Evolutionary conservation across 1,140 invertebrate species (phyloP).

Genomic region (Pseudomyrmex gracilis): DNA sequence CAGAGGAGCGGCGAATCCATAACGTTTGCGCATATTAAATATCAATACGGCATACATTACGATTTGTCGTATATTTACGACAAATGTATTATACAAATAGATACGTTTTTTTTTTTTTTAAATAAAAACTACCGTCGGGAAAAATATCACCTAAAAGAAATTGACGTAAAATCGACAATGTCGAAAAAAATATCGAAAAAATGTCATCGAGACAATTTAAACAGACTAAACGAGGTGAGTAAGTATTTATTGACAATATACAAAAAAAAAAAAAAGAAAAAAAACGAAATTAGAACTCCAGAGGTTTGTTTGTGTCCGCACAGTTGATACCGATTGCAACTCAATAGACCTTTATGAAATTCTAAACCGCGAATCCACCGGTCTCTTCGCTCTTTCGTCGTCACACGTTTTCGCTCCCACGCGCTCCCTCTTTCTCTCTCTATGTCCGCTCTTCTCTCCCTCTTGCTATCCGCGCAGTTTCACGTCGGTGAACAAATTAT

Average conservation of each 20-base stretch:
- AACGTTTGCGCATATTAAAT: not conserved
- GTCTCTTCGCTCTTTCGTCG: slow-evolving; percentile 31
- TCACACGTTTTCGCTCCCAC: slow-evolving; percentile 38
- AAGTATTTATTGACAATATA: not conserved
- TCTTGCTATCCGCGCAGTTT: slow-evolving; percentile 8
- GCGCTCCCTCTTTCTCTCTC: not conserved
- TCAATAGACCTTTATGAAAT: slow-evolving; percentile 59
- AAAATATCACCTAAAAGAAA: not conserved
- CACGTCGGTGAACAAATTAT: slow-evolving; percentile 58
- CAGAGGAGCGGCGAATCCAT: not conserved
- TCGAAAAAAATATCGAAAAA: not conserved
- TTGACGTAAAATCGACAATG: slow-evolving; percentile 5
- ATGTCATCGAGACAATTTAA: not conserved
- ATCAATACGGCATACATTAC: not conserved
- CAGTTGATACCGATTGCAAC: slow-evolving; percentile 34
- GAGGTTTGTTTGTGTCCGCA: slow-evolving; percentile 15
- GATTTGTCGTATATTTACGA: not conserved
- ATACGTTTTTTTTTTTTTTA: not conserved
- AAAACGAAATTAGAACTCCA: slow-evolving; percentile 15
- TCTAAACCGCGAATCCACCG: slow-evolving; percentile 40
- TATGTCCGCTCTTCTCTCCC: not conserved
- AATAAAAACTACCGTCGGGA: too few species aligned
- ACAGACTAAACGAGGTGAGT: slow-evolving; percentile 9
- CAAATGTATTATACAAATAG: not conserved
- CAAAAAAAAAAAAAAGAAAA: not conserved